phyloP scores from a whole-genome alignment of 2,113 vertebrate species.

The Onychostoma macrolepis region DNA sequence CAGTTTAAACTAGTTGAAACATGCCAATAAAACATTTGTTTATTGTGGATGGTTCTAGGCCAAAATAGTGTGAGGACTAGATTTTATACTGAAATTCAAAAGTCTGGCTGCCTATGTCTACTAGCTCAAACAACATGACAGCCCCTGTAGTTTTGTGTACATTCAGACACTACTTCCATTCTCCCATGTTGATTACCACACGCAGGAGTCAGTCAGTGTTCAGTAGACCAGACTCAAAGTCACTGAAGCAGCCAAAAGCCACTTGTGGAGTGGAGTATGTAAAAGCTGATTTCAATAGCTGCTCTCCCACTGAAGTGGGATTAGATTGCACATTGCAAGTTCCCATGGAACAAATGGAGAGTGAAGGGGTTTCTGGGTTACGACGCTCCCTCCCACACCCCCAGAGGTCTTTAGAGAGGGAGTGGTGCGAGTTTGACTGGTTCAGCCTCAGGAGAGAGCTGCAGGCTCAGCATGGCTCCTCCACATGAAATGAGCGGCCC shows the following conservation, averaged over 20 bases:
- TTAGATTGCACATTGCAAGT: constrained; percentile 80
- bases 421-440: constrained; percentile 65
- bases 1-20: neutral
- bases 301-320: constrained; percentile 76
- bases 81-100: neutral
- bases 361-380: constrained; percentile 50
- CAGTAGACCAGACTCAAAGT: constrained; percentile 18
- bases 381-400: constrained; percentile 33
- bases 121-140: neutral
- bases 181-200: constrained; percentile 22
- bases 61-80: neutral
- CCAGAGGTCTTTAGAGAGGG: constrained; percentile 64
- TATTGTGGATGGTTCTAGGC: neutral
- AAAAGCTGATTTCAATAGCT: constrained; percentile 78
- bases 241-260: constrained; percentile 62
- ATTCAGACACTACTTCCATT: neutral
- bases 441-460: constrained; percentile 75
- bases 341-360: constrained; percentile 70
- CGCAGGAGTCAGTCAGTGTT: constrained; percentile 6
- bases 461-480: constrained; percentile 76
- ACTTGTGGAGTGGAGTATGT: constrained; percentile 74
- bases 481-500: constrained; percentile 67
- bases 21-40: neutral
- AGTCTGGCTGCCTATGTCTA: neutral
- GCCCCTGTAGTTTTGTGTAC: constrained; percentile 13